These are phyloP conservation scores for Acrossocheilus fasciatus DNA, from an alignment of 2,797 vertebrate species.

Conservation along the genomic window DNA sequence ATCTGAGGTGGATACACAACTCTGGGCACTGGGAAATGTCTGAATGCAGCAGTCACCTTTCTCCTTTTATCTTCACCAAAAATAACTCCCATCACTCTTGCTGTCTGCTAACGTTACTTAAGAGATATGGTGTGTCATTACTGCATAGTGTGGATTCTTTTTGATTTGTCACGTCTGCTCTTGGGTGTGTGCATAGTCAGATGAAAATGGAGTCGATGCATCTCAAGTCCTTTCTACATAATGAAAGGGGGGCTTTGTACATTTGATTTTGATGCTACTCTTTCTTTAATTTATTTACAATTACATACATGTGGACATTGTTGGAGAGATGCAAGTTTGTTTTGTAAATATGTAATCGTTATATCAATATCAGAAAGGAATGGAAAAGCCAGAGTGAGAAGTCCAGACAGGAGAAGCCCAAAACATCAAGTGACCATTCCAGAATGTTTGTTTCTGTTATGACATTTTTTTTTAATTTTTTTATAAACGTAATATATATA, in stretches of 20 bases:
- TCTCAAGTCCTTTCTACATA: constrained; percentile 70
- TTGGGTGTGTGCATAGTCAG: constrained; percentile 73
- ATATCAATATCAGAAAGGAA: constrained; percentile 62
- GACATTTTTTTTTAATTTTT: not conserved
- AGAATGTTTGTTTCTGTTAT: constrained; percentile 3
- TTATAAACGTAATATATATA: not conserved
- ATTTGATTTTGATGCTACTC: constrained; percentile 64
- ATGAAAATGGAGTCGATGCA: constrained; percentile 67
- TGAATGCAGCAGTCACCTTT: constrained; percentile 24
- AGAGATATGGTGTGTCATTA: constrained; percentile 52
- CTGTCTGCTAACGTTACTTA: constrained; percentile 46
- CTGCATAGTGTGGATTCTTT: constrained; percentile 66
- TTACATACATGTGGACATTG: constrained; percentile 67
- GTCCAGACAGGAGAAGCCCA: constrained; percentile 39
- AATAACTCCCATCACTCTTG: constrained; percentile 42
- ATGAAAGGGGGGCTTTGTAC: constrained; percentile 67
- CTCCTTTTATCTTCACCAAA: constrained; percentile 46
- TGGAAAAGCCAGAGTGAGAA: constrained; percentile 54
- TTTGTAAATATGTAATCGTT: constrained; percentile 75
- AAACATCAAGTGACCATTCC: constrained; percentile 37
- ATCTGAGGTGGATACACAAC: constrained; percentile 38
- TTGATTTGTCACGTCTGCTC: constrained; percentile 80
- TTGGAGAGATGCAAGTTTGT: constrained; percentile 58
- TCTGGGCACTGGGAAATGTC: constrained; percentile 8
- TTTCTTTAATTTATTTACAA: constrained; percentile 76